Base-by-base conservation (phyloP, 2,113 vertebrate genomes). In the Fukomys damarensis region DNA sequence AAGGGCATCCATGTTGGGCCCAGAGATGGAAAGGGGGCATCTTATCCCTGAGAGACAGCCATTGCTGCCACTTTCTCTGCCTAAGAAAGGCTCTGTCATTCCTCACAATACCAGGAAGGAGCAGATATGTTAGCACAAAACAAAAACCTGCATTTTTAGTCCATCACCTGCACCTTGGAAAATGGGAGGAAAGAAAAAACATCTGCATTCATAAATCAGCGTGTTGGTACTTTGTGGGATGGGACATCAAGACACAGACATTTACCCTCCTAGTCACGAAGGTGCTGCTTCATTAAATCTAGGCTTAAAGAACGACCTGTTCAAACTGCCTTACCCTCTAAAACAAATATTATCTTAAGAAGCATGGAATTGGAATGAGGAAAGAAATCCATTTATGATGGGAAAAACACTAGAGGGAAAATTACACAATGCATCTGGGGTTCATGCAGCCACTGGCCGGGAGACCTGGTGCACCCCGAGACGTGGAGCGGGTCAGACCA, bases 1-100 rank as follows among this genome's bases (percentile, higher is more conserved):
- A 98, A 99, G 98, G 98, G 98, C 98, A 98, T 86, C 94, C 77
- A 49, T 87, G 82, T 59, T 86, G 76, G 28, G 95, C 96, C 96
- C 24, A 7, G 87, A n/a, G 85, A 91, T 72, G 20, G 41, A 35
- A 80, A 93, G 43, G 86, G 49, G 70, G 86, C 77, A 24, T 81
- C 88, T 81, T 52, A 76, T 91, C 70, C 86, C 24, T 1, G 16
- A 13, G 11, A 79, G 41, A 43, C n/a, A 12, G 93, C 58, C 4
- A 66, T 2, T 8, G 6, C 43, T 24, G 68, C 59, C 26, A 0
- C 52, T 35, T 41, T 59, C 61, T 56, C 63, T 30, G 68, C 35
- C 49, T 49, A 0, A 14, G 7, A 66, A 49, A 77, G 43, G 19
- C 52, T 58, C 86, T 89, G 59, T 41, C 77, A 17, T 76, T 66